These are phyloP conservation scores for Amblyjoppa fuscipennis DNA, from an alignment of 2,888 invertebrate species.

Conservation along the genomic window DNA sequence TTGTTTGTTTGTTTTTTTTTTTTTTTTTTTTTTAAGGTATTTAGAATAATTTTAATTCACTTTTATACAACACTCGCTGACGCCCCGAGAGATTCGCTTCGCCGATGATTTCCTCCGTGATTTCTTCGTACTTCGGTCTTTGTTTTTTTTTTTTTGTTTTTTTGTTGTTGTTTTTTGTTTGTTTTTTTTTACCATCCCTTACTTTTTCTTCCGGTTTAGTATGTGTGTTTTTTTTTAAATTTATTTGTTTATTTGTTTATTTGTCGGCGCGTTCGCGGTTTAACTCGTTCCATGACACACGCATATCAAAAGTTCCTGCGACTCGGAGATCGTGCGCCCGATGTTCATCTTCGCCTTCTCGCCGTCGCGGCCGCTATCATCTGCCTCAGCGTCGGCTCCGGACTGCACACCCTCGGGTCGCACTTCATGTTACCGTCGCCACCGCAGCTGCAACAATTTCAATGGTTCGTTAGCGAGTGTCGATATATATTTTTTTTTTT, in stretches of 20 bases:
- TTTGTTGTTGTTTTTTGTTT: slow-evolving; percentile 18
- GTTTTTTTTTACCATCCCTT: slow-evolving; percentile 19
- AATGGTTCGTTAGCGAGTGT: slow-evolving; percentile 35
- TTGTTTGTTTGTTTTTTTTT: slow-evolving; percentile 33
- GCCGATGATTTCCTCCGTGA: neutral
- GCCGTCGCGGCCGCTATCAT: slow-evolving; percentile 94
- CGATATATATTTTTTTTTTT: neutral
- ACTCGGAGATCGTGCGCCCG: slow-evolving; percentile 36
- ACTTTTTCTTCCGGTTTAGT: too few species aligned
- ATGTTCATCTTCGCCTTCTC: slow-evolving; percentile 89
- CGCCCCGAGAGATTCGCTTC: slow-evolving; percentile 16
- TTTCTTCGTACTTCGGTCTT: slow-evolving; percentile 63
- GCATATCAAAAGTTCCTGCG: slow-evolving; percentile 58
- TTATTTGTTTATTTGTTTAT: slow-evolving; percentile 20
- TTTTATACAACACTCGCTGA: slow-evolving; percentile 80
- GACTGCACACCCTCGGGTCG: slow-evolving; percentile 95
- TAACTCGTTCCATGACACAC: slow-evolving; percentile 39
- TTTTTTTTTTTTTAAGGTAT: slow-evolving; percentile 74
- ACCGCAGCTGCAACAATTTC: slow-evolving; percentile 90
- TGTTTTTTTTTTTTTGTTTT: slow-evolving; percentile 64
- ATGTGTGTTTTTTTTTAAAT: slow-evolving; percentile 20
- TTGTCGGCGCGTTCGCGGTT: slow-evolving; percentile 58
- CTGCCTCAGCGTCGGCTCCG: slow-evolving; percentile 95
- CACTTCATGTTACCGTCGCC: slow-evolving; percentile 97
- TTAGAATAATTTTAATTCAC: slow-evolving; percentile 82